Evolutionary conservation across 2,888 invertebrate species (phyloP).

Genomic region (Bugula neritina): DNA sequence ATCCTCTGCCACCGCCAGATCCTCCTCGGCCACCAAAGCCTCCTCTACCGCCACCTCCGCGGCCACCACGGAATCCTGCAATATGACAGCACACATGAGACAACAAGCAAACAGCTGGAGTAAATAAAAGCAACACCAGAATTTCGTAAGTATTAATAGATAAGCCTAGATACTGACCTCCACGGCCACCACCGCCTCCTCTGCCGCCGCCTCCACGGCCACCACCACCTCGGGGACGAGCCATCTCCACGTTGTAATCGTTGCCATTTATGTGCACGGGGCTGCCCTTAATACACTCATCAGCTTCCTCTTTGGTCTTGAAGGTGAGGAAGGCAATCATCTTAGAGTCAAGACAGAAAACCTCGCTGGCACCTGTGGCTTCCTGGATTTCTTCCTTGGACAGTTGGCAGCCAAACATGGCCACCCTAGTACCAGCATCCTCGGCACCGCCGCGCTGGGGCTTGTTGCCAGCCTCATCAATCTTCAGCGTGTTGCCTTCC

Average conservation of each 20-base stretch:
- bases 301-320: not conserved
- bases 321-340: slow-evolving; percentile 16
- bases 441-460: not conserved
- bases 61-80: too few relatives aligned
- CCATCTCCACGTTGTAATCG: slow-evolving; percentile 15
- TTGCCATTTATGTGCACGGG: not conserved
- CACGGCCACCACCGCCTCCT: not conserved
- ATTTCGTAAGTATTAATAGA: too few relatives aligned
- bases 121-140: too few relatives aligned
- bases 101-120: too few relatives aligned
- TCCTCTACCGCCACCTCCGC: not conserved
- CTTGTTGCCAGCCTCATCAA: not conserved
- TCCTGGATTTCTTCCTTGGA: slow-evolving; percentile 10
- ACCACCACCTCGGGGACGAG: not conserved
- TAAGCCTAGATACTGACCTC: too few relatives aligned
- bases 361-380: slow-evolving; percentile 11
- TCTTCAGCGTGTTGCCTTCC: not conserved
- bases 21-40: slow-evolving; percentile 16
- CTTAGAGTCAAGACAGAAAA: slow-evolving; percentile 8
- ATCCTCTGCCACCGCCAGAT: not conserved
- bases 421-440: not conserved
- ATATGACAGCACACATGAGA: too few relatives aligned
- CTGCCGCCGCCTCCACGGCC: not conserved
- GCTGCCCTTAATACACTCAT: slow-evolving; percentile 4
- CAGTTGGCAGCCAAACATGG: slow-evolving; percentile 16